These are phyloP conservation scores for Pachyramphus minor DNA, from an alignment of 2,113 vertebrate genomes.

Conservation along the genomic window DNA sequence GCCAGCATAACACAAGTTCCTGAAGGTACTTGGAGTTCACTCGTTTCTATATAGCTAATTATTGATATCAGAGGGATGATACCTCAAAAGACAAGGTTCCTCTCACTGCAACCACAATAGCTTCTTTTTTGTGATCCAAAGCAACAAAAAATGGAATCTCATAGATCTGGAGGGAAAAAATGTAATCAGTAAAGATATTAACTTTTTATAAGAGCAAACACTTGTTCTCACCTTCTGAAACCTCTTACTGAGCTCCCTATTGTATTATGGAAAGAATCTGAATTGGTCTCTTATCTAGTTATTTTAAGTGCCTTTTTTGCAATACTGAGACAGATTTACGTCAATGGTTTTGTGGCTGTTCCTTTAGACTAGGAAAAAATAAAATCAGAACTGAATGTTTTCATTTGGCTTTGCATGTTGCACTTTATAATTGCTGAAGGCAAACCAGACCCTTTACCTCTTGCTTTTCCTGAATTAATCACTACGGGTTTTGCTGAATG, in stretches of 20 bases:
- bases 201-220: not conserved
- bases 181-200: not conserved
- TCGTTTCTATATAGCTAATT: not conserved
- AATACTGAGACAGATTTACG: not conserved
- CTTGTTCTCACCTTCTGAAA: not conserved
- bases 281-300: not conserved
- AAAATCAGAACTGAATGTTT: not conserved
- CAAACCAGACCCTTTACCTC: not conserved
- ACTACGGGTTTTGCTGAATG: not conserved
- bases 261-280: not conserved
- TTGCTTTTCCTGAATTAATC: not conserved
- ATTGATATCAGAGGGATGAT: not conserved
- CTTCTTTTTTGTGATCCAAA: constrained; percentile 92
- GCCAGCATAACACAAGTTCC: not conserved
- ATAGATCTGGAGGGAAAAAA: constrained; percentile 81
- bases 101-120: constrained; percentile 90
- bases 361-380: not conserved
- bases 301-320: not conserved
- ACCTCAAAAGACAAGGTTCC: constrained; percentile 96
- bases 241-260: not conserved
- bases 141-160: constrained; percentile 96
- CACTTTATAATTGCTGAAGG: not conserved
- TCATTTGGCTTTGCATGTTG: not conserved
- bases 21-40: not conserved
- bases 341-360: not conserved